These are phyloP conservation scores for Clunio marinus DNA, from an alignment of 2,888 invertebrate genomes.

Conservation along the genomic window DNA sequence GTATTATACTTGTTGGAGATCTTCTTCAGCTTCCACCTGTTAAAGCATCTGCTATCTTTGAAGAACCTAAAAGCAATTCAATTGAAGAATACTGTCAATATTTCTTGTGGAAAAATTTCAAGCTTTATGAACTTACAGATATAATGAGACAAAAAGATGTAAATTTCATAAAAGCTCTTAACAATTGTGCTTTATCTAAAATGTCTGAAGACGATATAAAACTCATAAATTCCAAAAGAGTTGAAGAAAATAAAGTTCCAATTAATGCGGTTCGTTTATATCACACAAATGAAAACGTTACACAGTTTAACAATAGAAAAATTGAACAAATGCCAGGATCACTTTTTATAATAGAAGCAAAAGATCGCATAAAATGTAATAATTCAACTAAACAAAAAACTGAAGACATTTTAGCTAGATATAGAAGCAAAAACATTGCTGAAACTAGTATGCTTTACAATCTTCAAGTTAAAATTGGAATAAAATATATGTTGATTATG, in stretches of 20 bases:
- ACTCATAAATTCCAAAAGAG: neutral
- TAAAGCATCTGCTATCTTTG: neutral
- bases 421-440: neutral
- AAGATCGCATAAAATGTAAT: neutral
- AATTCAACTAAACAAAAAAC: neutral
- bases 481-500: constrained; percentile 42
- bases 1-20: neutral
- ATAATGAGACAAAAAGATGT: constrained; percentile 45
- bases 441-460: constrained; percentile 41
- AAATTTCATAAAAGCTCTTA: constrained; percentile 40
- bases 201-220: neutral
- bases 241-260: neutral
- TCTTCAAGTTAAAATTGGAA: constrained; percentile 42
- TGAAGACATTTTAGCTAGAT: neutral
- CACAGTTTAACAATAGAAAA: neutral
- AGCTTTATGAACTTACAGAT: constrained; percentile 44
- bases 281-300: neutral
- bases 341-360: too few species aligned
- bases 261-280: neutral
- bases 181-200: neutral
- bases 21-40: neutral
- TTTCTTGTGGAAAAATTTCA: constrained; percentile 41
- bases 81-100: neutral
- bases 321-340: too few species aligned
- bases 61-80: neutral